These are phyloP conservation scores for Lathronympha strigana DNA, from an alignment of 2,888 invertebrate species.

Conservation along the genomic window DNA sequence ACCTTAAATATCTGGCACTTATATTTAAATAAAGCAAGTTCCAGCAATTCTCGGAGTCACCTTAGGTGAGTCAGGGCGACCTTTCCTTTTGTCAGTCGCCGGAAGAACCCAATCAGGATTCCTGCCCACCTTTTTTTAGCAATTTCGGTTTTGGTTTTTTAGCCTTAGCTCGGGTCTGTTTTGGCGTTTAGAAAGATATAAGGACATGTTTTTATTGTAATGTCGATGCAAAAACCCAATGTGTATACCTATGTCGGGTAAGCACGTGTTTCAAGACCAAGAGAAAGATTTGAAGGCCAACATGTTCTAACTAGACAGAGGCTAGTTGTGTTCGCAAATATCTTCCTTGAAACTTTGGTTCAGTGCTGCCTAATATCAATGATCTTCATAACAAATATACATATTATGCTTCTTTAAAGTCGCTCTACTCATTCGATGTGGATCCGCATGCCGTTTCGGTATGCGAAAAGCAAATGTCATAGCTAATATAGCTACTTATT, in stretches of 20 bases:
- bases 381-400: no score
- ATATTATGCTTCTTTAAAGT: no score
- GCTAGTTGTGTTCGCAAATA: no score
- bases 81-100: constrained; percentile 74
- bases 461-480: no score
- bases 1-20: neutral
- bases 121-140: constrained; percentile 64
- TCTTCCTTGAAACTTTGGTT: no score
- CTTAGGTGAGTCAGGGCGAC: constrained; percentile 70
- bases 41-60: constrained; percentile 54
- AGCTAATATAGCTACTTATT: no score
- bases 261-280: neutral
- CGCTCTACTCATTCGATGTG: no score
- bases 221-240: neutral
- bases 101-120: constrained; percentile 79
- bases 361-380: no score
- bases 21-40: constrained; percentile 12
- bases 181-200: constrained; percentile 25
- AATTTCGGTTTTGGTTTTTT: constrained; percentile 56
- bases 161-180: constrained; percentile 25
- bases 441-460: no score
- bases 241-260: neutral
- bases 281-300: no score
- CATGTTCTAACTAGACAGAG: no score
- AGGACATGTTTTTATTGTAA: neutral